These are phyloP conservation scores for Amphipyra tragopoginis DNA, from an alignment of 2,888 invertebrate genomes.

Conservation along the genomic window DNA sequence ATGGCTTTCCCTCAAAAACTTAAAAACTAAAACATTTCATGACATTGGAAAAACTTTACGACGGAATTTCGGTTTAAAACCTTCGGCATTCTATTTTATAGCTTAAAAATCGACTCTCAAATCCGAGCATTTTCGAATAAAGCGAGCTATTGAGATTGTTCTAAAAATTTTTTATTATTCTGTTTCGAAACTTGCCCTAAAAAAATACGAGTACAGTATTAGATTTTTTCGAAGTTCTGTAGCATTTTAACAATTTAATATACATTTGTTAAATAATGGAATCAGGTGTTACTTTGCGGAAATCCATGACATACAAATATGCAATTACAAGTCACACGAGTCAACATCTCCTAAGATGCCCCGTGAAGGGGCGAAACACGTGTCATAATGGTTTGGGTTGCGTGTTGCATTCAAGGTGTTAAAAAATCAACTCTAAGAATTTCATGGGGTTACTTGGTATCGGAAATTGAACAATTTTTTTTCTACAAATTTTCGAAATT, in stretches of 20 bases:
- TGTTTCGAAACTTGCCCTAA: neutral
- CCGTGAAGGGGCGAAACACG: too few relatives aligned
- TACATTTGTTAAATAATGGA: too few relatives aligned
- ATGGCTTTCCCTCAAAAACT: constrained; percentile 17
- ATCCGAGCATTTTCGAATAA: constrained; percentile 24
- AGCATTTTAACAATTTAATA: neutral
- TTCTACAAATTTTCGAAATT: too few relatives aligned
- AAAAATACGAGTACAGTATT: neutral
- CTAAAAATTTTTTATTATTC: neutral
- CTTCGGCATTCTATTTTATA: constrained; percentile 26
- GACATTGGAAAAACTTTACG: constrained; percentile 40
- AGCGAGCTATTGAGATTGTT: constrained; percentile 16
- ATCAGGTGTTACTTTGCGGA: too few relatives aligned
- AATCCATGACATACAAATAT: too few relatives aligned
- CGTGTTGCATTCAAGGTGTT: too few relatives aligned
- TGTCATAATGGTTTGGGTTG: too few relatives aligned
- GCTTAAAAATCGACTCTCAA: constrained; percentile 19
- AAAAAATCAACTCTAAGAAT: too few relatives aligned
- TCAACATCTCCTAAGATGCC: too few relatives aligned
- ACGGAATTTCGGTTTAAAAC: constrained; percentile 27
- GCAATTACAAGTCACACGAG: too few relatives aligned
- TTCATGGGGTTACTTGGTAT: too few relatives aligned
- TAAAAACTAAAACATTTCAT: constrained; percentile 42
- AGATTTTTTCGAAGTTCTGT: neutral
- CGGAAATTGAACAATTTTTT: too few relatives aligned